A percentile compares a stretch with the other conserved stretches of the same genome.
Evolutionary conservation across 2,888 invertebrate genomes (phyloP).

Genomic region (Leptinotarsa peninsularis): DNA sequence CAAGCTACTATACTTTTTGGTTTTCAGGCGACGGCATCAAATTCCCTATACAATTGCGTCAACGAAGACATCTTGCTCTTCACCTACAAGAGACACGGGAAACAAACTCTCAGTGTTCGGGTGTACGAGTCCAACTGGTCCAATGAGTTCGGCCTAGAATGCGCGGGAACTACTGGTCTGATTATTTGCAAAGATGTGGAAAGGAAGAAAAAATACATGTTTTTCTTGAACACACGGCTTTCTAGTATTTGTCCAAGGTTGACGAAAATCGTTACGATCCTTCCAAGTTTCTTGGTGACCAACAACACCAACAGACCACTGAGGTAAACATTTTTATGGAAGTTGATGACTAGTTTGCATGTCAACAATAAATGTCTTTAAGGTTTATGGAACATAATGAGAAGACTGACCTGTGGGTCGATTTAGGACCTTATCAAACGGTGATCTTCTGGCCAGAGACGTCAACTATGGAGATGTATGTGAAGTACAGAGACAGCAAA

Average conservation of each 20-base stretch:
- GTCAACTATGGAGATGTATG: slow-evolving; percentile 83
- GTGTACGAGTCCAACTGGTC: slow-evolving; percentile 77
- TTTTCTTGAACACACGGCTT: slow-evolving; percentile 76
- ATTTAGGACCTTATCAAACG: slow-evolving; percentile 77
- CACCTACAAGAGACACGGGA: slow-evolving; percentile 70
- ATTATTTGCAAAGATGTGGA: slow-evolving; percentile 80
- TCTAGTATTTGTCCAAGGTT: slow-evolving; percentile 80
- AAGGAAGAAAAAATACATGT: slow-evolving; percentile 77
- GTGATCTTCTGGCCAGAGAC: slow-evolving; percentile 86
- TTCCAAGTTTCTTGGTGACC: slow-evolving; percentile 82
- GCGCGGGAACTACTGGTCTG: slow-evolving; percentile 81
- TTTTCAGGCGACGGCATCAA: slow-evolving; percentile 73
- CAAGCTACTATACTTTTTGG: not conserved
- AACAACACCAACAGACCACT: slow-evolving; percentile 75
- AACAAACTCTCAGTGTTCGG: slow-evolving; percentile 68
- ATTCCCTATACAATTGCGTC: slow-evolving; percentile 69
- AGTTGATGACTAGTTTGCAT: not conserved
- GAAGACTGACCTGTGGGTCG: slow-evolving; percentile 85
- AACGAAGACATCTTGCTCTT: slow-evolving; percentile 79
- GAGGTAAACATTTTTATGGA: slow-evolving; percentile 52
- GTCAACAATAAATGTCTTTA: slow-evolving; percentile 47
- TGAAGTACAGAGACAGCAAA: slow-evolving; percentile 81
- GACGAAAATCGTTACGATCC: slow-evolving; percentile 82
- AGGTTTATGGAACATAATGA: slow-evolving; percentile 90
- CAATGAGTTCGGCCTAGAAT: slow-evolving; percentile 74